Base-by-base conservation (phyloP, 2,113 vertebrate species). In the Columbina picui region DNA sequence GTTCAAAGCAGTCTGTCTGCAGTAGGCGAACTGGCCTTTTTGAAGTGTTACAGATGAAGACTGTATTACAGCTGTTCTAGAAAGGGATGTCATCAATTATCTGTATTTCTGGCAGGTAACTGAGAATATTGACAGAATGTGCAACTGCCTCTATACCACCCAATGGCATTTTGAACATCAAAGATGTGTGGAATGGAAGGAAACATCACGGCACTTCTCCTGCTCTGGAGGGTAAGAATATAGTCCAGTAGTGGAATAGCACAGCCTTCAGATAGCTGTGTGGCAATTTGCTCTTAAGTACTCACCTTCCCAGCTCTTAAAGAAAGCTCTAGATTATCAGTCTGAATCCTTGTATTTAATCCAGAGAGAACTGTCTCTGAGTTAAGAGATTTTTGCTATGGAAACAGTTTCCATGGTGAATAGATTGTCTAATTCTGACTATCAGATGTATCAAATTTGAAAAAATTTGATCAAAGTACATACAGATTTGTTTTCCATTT, bases 331-430 rank as follows among this genome's bases (percentile, higher is more conserved):
- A 77, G 85, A 93, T 96, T 93, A 87, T 47, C 81, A 89, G 2
- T 60, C 61, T 77, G 75, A 76, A 85, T 77, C 80, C 61, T 84
- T 96, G 95, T 86, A 69, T 92, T 90, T 96, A 94, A 94, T 92
- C 90, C 91, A 94, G 88, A 49, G 38, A 86, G 50, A 80, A 74
- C 34, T 67, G 32, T 30, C 68, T 93, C 60, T 84, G 68, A 85
- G 71, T 60, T 39, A 56, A 95, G 78, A 90, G 85, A 86, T 90
- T 91, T 94, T 86, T 19, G 3, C 95, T 91, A 91, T 94, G 90
- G 95, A 95, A 94, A 95, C 90, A 20, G 92, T 93, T 93, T 80
- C 95, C 85, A 94, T 92, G 90, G 93, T 84, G 43, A 60, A 39
- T 19, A 10, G 55, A 41, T 36, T 19, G 43, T 45, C 78, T 84